phyloP scores from a whole-genome alignment of 2,888 invertebrate genomes.

The Limnephilus lunatus region DNA sequence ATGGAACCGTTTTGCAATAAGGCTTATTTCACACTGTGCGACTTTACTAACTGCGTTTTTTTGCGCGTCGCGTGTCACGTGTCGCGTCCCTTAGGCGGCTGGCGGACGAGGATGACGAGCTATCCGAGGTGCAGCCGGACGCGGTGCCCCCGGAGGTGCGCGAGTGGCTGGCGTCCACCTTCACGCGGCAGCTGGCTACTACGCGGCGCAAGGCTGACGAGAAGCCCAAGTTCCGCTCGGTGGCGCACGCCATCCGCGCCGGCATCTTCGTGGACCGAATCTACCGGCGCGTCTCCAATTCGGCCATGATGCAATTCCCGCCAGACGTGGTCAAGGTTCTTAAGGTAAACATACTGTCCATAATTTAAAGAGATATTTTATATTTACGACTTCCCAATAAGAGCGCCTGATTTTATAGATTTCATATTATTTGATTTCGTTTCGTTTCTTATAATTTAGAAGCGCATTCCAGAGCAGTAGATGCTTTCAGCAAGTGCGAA shows the following conservation, averaged over 20 bases:
- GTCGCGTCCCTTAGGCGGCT: conserved; percentile 78
- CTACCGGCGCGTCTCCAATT: conserved; percentile 88
- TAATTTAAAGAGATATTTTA: neutral
- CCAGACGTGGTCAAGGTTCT: conserved; percentile 90
- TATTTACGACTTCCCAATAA: neutral
- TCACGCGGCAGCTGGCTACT: conserved; percentile 92
- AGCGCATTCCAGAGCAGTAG: too few species aligned
- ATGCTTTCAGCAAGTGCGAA: too few species aligned
- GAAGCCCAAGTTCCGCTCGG: conserved; percentile 94
- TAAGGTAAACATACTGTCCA: conserved; percentile 79
- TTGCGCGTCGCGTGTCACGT: conserved; percentile 4
- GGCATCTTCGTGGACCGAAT: conserved; percentile 98
- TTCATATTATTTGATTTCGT: neutral
- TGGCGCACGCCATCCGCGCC: conserved; percentile 96
- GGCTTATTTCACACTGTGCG: neutral
- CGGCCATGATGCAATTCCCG: conserved; percentile 91
- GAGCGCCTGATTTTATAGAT: neutral
- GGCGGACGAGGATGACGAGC: conserved; percentile 95
- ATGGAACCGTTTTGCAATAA: neutral
- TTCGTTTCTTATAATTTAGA: neutral
- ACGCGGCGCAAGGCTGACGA: conserved; percentile 87
- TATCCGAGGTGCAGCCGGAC: conserved; percentile 97
- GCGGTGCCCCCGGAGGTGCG: conserved; percentile 97
- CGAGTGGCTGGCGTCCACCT: conserved; percentile 97
- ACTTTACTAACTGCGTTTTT: neutral